Base-by-base conservation (phyloP, 2,888 invertebrate genomes). In the Apamea sordens region DNA sequence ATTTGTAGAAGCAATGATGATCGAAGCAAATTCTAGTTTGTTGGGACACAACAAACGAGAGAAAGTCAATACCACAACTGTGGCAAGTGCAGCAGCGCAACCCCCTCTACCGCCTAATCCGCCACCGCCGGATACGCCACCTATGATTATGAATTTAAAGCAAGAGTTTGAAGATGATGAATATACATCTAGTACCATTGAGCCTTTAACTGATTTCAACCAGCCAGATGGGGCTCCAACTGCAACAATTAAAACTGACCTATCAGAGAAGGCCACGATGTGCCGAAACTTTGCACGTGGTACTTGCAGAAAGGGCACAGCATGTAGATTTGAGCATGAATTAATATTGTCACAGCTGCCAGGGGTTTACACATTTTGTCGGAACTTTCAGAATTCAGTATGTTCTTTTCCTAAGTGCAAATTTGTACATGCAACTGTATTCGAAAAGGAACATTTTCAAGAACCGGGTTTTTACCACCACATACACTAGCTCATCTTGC, bases 261-360 rank as follows among this genome's bases (percentile, higher is more conserved):
- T 72, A 1, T 41, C 78, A 1, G 84, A 84, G 10, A 80, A 84
- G 3, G 77, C 82, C 15, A 89, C 84, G 0, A 93, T 95, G 90
- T 96, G 96, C 73, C 90, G 94, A 10, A 94, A 95, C 76, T 96
- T 90, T 74, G 90, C 93, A 3, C 91, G 96, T 32, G 95, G 95
- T 3, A 92, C 88, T 4, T 96, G 96, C 78, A 91, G 86, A 4
- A 91, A 93, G 11, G 93, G 95, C 2, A 83, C 90, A 0, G 69
- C 92, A 0, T 96, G 96, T 76, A 94, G 86, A 71, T 95, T 89
- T 75, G 90, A 88, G 0, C 96, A 96, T 75, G 91, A 93, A 70
- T 78, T 93, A 32, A 95, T 95, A 41, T 36, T 93, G 0, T 87
- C 92, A 0, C 95, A 95, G 68, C 77, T 95, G 4, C 84, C 88